These are phyloP conservation scores for Porites cylindrica DNA, from an alignment of 92 coral and sea anemone species.

Conservation along the genomic window DNA sequence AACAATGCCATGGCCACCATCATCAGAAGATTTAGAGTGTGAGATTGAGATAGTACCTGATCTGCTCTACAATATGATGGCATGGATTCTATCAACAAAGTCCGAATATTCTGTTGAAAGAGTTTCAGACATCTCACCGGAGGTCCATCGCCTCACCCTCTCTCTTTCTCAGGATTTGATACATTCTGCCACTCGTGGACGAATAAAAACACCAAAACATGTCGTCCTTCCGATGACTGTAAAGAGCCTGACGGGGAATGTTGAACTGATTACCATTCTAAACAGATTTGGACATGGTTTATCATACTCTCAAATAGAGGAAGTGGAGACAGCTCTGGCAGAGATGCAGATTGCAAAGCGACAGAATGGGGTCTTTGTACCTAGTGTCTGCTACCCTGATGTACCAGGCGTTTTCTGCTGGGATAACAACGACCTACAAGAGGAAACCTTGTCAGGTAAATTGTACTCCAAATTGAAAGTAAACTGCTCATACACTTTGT, in stretches of 20 bases:
- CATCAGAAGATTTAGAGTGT: slow-evolving; percentile 28
- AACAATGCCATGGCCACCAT: slow-evolving; percentile 41
- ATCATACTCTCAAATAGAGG: slow-evolving; percentile 59
- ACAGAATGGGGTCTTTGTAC: slow-evolving; percentile 54
- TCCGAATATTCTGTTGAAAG: slow-evolving; percentile 9
- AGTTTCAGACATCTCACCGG: slow-evolving; percentile 19
- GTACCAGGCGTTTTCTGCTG: slow-evolving; percentile 68
- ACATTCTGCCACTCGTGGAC: slow-evolving; percentile 54
- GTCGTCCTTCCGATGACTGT: slow-evolving; percentile 52
- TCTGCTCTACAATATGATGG: no score
- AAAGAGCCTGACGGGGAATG: slow-evolving; percentile 64
- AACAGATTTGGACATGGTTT: slow-evolving; percentile 58
- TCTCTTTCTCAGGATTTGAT: not conserved
- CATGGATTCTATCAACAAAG: slow-evolving; percentile 53
- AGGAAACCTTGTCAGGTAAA: slow-evolving; percentile 71
- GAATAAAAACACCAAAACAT: slow-evolving; percentile 41
- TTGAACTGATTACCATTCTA: slow-evolving; percentile 46
- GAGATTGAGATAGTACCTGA: not conserved
- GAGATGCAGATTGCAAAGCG: slow-evolving; percentile 59
- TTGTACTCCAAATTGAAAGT: no score
- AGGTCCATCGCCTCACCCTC: slow-evolving; percentile 31
- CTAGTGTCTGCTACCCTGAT: slow-evolving; percentile 51
- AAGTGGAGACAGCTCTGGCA: slow-evolving; percentile 74
- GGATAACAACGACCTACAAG: slow-evolving; percentile 74
- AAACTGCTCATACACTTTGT: no score